Evolutionary conservation across 2,113 vertebrate genomes (phyloP).

Genomic region (Rattus rattus): DNA sequence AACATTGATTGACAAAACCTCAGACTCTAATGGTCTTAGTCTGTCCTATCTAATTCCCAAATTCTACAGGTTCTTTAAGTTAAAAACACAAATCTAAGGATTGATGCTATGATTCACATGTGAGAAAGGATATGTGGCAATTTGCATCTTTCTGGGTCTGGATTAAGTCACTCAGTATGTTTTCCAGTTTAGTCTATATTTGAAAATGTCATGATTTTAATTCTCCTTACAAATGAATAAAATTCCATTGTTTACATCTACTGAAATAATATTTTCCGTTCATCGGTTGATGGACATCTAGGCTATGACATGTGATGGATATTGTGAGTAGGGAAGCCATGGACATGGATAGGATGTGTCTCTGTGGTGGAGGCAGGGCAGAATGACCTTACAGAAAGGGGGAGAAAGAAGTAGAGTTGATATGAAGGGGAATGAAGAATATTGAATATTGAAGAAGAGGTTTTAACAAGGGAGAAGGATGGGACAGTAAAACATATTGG

Average conservation of each 20-base stretch:
- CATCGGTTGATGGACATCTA: neutral
- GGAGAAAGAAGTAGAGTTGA: neutral
- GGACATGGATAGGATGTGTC: neutral
- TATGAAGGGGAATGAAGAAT: neutral
- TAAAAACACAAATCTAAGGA: neutral
- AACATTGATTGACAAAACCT: neutral
- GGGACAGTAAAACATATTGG: neutral
- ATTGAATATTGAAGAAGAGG: neutral
- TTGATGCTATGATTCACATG: neutral
- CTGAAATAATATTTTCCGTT: neutral
- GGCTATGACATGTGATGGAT: neutral
- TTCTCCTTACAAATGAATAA: neutral
- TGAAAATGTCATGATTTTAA: neutral
- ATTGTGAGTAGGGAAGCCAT: neutral
- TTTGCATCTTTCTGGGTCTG: neutral
- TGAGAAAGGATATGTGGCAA: neutral
- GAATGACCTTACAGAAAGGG: neutral
- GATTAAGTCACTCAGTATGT: neutral
- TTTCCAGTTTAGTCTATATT: neutral
- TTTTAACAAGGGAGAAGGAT: neutral
- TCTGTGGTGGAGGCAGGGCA: neutral
- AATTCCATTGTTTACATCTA: neutral
- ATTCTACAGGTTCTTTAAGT: neutral
- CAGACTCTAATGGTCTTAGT: neutral
- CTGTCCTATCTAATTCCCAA: neutral